Conservation (phyloP, 2,113 vertebrate genomes). For the Talpa occidentalis region DNA sequence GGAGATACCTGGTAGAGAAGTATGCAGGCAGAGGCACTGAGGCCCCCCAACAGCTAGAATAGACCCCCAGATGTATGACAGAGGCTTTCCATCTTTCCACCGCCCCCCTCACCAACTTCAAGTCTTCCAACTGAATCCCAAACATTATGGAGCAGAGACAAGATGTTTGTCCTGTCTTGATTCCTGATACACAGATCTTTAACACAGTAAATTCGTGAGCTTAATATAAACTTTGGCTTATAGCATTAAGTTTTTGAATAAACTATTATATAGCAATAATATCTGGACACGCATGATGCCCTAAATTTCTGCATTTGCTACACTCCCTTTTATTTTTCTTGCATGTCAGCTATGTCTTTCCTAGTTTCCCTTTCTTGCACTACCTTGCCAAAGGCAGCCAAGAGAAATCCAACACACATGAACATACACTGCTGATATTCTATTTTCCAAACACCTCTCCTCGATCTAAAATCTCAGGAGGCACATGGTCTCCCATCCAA, state of each 20-base stretch:
- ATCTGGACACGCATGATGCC: background rate
- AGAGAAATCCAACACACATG: background rate
- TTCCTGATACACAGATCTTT: background rate
- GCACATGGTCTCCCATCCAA: background rate
- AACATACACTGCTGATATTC: background rate
- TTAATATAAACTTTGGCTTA: background rate
- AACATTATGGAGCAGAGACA: background rate
- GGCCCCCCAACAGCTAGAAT: background rate
- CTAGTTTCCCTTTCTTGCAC: background rate
- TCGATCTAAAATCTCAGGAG: background rate
- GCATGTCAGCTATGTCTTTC: background rate
- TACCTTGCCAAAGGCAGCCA: background rate
- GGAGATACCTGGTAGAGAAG: background rate
- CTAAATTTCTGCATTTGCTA: background rate
- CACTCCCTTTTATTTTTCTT: background rate
- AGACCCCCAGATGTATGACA: background rate
- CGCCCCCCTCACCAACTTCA: background rate
- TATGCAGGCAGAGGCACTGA: background rate
- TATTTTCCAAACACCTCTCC: background rate
- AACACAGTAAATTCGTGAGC: too few relatives aligned
- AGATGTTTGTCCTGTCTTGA: background rate
- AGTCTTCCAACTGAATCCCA: background rate
- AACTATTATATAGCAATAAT: background rate
- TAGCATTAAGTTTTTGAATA: background rate
- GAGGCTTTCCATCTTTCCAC: fast-evolving